Evolutionary conservation across 35 echinoderm and acorn worm species (phyloP).

Genomic region (Holothuria glaberrima): DNA sequence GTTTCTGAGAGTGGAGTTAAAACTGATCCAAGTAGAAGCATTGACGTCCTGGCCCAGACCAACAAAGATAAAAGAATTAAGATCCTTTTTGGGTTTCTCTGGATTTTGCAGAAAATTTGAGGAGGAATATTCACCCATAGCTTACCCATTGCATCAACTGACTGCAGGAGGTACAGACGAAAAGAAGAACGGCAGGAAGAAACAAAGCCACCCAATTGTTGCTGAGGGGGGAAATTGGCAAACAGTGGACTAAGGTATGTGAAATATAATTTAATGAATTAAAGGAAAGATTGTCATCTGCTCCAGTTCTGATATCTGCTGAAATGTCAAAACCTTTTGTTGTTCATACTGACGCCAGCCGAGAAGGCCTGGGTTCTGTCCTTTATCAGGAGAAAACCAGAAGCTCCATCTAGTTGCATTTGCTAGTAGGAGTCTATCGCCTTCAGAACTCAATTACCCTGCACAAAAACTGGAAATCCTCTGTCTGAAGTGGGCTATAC

Average conservation of each 20-base stretch:
- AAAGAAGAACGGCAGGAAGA: conserved; percentile 14
- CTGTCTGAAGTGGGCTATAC: conserved; percentile 44
- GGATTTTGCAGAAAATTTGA: conserved; percentile 44
- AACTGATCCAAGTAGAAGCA: conserved; percentile 27
- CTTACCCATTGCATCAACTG: conserved; percentile 57
- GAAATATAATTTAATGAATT: not conserved
- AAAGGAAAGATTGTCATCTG: conserved; percentile 44
- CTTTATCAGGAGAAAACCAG: conserved; percentile 63
- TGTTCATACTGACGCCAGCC: conserved; percentile 62
- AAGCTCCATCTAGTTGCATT: conserved; percentile 58
- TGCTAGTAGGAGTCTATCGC: conserved; percentile 55
- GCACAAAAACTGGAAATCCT: conserved; percentile 18
- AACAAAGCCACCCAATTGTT: conserved; percentile 1
- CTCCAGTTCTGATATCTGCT: conserved; percentile 72
- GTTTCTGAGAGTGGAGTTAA: conserved; percentile 33
- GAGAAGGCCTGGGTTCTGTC: conserved; percentile 67
- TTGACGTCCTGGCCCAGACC: conserved; percentile 26
- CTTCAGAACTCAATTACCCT: not conserved
- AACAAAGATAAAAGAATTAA: conserved; percentile 10
- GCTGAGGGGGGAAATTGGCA: not conserved
- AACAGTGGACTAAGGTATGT: conserved; percentile 10
- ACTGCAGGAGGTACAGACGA: conserved; percentile 1
- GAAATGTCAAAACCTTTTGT: conserved; percentile 62
- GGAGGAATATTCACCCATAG: conserved; percentile 9
- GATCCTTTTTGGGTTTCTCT: conserved; percentile 21